Evolutionary conservation across 2,888 invertebrate species (phyloP).

Genomic region (Meliscaeva auricollis): DNA sequence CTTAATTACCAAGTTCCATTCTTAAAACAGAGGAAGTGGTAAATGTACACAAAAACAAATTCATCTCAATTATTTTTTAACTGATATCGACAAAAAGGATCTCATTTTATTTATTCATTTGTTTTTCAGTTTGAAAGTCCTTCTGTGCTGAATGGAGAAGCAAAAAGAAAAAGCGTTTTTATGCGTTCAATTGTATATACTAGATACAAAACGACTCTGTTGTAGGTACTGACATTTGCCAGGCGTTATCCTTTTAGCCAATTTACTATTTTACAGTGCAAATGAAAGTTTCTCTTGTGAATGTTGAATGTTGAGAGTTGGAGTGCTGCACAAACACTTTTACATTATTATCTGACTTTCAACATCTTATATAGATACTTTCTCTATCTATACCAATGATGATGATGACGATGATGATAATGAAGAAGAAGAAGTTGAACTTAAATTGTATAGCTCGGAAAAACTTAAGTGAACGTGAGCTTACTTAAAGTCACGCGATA

Average conservation of each 20-base stretch:
- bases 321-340: slow-evolving; percentile 32
- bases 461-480: slow-evolving; percentile 72
- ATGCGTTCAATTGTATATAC: slow-evolving; percentile 19
- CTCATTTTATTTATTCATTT: slow-evolving; percentile 37
- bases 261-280: slow-evolving; percentile 8
- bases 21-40: neutral
- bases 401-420: neutral
- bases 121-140: slow-evolving; percentile 32
- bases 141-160: neutral
- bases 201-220: neutral
- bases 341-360: slow-evolving; percentile 54
- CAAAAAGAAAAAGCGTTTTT: slow-evolving; percentile 27
- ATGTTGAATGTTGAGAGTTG: neutral
- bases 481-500: slow-evolving; percentile 74
- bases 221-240: slow-evolving; percentile 35
- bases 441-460: slow-evolving; percentile 14
- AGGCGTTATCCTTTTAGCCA: slow-evolving; percentile 53
- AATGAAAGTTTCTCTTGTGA: no score
- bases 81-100: slow-evolving; percentile 57
- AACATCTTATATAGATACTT: slow-evolving; percentile 26
- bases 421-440: slow-evolving; percentile 1
- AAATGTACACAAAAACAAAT: slow-evolving; percentile 46
- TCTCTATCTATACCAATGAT: neutral
- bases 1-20: slow-evolving; percentile 36
- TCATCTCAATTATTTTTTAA: slow-evolving; percentile 60